Evolutionary conservation across 2,113 vertebrate genomes (phyloP).

Genomic region (Glaucidium brasilianum): DNA sequence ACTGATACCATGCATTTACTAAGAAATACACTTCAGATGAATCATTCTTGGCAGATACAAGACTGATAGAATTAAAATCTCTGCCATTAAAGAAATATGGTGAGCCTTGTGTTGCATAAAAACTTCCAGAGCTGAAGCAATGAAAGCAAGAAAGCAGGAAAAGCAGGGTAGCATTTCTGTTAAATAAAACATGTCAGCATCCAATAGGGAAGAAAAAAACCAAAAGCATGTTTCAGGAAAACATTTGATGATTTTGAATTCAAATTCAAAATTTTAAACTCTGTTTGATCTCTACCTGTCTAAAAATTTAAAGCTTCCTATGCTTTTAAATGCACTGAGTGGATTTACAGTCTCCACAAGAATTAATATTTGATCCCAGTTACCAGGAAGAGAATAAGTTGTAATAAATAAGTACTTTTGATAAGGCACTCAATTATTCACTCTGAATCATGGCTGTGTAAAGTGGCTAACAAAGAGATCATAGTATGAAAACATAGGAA

Average conservation of each 20-base stretch:
- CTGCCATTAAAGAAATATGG: background rate
- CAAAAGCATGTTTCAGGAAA: background rate
- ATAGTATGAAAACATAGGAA: background rate
- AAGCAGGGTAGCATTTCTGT: background rate
- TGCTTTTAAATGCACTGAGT: background rate
- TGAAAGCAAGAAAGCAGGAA: background rate
- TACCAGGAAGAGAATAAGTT: background rate
- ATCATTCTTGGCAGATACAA: background rate
- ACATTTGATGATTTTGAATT: background rate
- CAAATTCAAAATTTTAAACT: background rate
- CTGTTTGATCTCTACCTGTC: background rate
- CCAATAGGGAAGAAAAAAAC: background rate
- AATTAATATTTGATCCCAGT: background rate
- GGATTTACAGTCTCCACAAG: background rate
- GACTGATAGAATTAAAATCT: background rate
- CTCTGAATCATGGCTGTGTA: background rate
- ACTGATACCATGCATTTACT: background rate
- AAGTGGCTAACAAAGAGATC: background rate
- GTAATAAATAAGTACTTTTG: background rate
- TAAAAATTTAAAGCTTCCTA: background rate
- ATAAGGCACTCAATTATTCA: background rate
- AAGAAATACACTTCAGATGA: background rate
- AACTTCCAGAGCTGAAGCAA: background rate
- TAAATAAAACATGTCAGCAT: background rate
- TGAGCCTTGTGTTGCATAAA: background rate